Conservation (phyloP, 2,797 vertebrate genomes). For the Rhynchotus rufescens region DNA sequence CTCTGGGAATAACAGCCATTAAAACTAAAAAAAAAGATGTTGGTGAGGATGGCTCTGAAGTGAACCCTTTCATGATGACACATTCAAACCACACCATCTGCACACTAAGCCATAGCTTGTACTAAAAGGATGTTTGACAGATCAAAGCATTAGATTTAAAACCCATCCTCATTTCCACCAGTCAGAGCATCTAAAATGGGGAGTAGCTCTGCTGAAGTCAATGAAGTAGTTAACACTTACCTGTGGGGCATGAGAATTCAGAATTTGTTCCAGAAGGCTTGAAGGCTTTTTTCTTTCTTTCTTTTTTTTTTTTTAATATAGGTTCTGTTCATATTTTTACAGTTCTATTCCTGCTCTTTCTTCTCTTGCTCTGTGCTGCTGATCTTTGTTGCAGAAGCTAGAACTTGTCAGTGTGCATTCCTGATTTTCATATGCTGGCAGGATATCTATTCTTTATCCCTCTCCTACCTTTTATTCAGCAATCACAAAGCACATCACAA, state of each 20-base stretch:
- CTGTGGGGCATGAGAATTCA: neutral
- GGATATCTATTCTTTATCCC: conserved; percentile 26
- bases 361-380: conserved; percentile 42
- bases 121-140: neutral
- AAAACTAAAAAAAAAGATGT: neutral
- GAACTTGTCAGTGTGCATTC: conserved; percentile 18
- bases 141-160: conserved; percentile 6
- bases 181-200: neutral
- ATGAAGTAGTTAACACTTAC: conserved; percentile 22
- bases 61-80: neutral
- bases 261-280: conserved; percentile 7
- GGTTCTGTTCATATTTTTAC: neutral
- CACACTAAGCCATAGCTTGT: neutral
- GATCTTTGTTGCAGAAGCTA: conserved; percentile 23
- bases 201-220: neutral
- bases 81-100: neutral
- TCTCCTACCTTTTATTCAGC: conserved; percentile 30
- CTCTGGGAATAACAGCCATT: neutral
- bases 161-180: neutral
- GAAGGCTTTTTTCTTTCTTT: neutral
- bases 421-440: conserved; percentile 23
- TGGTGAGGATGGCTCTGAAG: neutral
- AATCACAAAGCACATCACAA: conserved; percentile 46
- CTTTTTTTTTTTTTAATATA: conserved; percentile 26
- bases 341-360: conserved; percentile 38